A percentile compares a stretch with the other conserved stretches of the same genome.
phyloP scores from a whole-genome alignment of 1,140 invertebrate species.

The Papilio polytes region DNA sequence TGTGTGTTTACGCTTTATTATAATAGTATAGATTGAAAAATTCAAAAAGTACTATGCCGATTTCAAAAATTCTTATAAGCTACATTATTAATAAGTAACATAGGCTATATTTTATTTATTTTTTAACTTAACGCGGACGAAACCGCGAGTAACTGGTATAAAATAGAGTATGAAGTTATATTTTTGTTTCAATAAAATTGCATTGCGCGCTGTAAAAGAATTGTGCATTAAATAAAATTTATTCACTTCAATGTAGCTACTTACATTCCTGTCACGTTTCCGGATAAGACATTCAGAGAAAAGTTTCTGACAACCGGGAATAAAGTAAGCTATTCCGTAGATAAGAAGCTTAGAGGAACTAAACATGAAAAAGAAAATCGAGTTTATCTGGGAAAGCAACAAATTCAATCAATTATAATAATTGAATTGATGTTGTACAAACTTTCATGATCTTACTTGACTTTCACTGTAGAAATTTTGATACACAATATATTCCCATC shows the following conservation, averaged over 20 bases:
- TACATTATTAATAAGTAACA: too few species aligned
- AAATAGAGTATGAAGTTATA: not conserved
- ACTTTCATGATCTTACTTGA: not conserved
- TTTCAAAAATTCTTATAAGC: too few species aligned
- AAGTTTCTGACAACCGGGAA: not conserved
- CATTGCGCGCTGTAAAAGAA: not conserved
- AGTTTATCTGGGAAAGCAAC: not conserved
- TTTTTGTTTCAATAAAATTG: not conserved
- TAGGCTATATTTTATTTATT: too few species aligned
- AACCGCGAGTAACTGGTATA: too few species aligned
- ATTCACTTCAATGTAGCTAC: not conserved
- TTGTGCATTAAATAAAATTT: not conserved
- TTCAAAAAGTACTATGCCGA: too few species aligned
- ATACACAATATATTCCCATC: not conserved
- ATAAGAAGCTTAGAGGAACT: constrained; percentile 4
- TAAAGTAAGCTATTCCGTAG: not conserved
- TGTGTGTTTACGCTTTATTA: too few species aligned
- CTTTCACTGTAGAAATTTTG: not conserved
- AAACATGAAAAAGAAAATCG: not conserved
- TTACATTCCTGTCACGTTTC: constrained; percentile 8
- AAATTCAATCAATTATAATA: constrained; percentile 17
- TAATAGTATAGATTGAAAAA: too few species aligned
- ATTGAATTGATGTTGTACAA: not conserved
- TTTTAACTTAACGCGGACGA: too few species aligned
- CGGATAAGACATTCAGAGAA: constrained; percentile 1